These are phyloP conservation scores for Aptenodytes forsteri DNA, from an alignment of 2,113 vertebrate genomes.

Conservation along the genomic window DNA sequence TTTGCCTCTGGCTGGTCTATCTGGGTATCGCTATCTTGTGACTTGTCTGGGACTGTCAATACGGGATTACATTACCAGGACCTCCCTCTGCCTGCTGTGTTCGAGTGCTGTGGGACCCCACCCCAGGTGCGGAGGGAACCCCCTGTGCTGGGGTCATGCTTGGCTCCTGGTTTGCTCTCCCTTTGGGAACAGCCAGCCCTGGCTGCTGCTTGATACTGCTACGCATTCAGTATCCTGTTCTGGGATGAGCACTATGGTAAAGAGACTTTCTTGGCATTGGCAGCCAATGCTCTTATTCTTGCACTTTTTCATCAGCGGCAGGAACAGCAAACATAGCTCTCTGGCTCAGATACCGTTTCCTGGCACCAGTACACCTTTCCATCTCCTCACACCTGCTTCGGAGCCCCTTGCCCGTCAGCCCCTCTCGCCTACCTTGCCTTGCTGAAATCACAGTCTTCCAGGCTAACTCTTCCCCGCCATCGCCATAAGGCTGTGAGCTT, in stretches of 20 bases:
- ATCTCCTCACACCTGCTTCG: background rate
- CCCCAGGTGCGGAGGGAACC: fast-evolving
- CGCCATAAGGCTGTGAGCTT: background rate
- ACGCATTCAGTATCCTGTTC: background rate
- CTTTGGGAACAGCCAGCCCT: background rate
- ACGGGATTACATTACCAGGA: background rate
- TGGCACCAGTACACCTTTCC: background rate
- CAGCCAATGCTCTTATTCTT: fast-evolving
- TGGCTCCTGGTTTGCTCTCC: background rate
- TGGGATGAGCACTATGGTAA: background rate
- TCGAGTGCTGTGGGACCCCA: background rate
- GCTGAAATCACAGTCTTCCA: background rate
- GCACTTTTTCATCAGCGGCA: background rate
- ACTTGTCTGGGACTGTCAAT: background rate
- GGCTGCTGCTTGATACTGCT: background rate
- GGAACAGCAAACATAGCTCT: background rate
- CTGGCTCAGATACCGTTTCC: background rate
- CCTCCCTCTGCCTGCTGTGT: background rate
- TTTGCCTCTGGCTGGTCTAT: background rate
- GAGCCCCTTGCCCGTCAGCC: background rate
- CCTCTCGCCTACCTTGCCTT: background rate
- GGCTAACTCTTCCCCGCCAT: background rate
- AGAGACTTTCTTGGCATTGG: background rate
- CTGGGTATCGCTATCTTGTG: fast-evolving
- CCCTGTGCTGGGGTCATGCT: background rate